Percentiles rank a stretch among this genome's conserved stretches.
Evolutionary conservation across 2,888 invertebrate genomes (phyloP).

Genomic region (Proisotoma minuta): DNA sequence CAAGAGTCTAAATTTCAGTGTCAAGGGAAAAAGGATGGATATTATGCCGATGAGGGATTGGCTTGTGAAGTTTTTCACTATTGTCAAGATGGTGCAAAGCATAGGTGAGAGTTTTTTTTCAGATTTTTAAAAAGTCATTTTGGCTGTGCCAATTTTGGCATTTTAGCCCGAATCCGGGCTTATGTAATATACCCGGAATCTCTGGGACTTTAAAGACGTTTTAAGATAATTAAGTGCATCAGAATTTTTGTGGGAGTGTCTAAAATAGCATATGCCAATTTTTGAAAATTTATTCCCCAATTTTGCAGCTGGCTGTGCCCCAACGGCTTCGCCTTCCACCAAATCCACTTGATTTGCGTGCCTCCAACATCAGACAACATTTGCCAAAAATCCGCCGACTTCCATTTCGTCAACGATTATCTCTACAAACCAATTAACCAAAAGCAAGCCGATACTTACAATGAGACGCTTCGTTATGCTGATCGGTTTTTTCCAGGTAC

Average conservation of each 20-base stretch:
- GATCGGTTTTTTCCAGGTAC: conserved; percentile 49
- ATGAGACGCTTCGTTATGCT: conserved; percentile 49
- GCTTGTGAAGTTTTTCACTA: conserved; percentile 90
- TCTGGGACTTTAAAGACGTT: too few species aligned
- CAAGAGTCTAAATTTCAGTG: conserved; percentile 82
- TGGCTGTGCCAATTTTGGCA: too few species aligned
- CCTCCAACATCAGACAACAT: conserved; percentile 83
- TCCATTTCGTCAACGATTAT: conserved; percentile 88
- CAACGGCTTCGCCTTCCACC: too few species aligned
- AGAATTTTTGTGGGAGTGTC: too few species aligned
- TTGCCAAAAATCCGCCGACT: conserved; percentile 78
- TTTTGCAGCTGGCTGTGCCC: too few species aligned
- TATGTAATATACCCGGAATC: too few species aligned
- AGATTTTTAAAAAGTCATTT: too few species aligned
- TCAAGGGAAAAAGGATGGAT: conserved; percentile 73
- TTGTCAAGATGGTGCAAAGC: conserved; percentile 81
- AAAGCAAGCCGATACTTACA: conserved; percentile 58
- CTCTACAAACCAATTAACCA: conserved; percentile 81
- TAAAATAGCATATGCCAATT: too few species aligned
- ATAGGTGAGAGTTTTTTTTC: conserved; percentile 90
- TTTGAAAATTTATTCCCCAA: too few species aligned
- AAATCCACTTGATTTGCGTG: conserved; percentile 91
- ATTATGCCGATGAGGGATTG: conserved; percentile 83
- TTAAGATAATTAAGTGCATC: too few species aligned
- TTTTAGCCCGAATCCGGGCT: too few species aligned